Evolutionary conservation across 2,797 vertebrate species (phyloP).

Genomic region (Ctenopoma multispine): DNA sequence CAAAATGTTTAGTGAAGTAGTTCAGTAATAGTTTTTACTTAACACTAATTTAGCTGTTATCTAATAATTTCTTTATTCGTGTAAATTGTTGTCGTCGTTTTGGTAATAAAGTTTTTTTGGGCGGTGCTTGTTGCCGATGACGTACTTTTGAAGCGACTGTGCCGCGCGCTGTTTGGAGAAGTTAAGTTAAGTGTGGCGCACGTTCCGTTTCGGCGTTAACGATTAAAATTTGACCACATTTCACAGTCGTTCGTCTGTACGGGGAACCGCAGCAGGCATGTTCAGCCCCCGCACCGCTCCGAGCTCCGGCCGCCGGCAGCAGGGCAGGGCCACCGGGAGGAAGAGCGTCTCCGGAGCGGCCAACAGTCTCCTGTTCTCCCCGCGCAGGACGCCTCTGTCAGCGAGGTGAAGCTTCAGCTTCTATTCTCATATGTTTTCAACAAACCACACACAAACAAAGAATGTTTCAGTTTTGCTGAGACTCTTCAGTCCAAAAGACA

Average conservation of each 20-base stretch:
- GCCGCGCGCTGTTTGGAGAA: constrained; percentile 63
- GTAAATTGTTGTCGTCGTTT: too few relatives aligned
- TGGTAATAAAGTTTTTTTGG: constrained; percentile 11
- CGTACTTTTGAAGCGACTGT: constrained; percentile 57
- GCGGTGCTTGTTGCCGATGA: constrained; percentile 27
- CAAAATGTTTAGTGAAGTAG: too few relatives aligned
- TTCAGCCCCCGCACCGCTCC: constrained; percentile 77
- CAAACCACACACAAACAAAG: too few relatives aligned
- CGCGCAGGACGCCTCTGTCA: constrained; percentile 74
- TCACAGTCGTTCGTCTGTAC: not conserved
- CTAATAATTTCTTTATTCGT: too few relatives aligned
- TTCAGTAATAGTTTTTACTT: too few relatives aligned
- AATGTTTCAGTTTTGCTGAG: too few relatives aligned
- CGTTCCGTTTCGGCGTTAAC: not conserved
- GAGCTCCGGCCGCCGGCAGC: constrained; percentile 77
- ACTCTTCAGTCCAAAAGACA: too few relatives aligned
- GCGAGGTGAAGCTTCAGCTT: constrained; percentile 62
- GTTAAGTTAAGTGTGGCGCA: not conserved
- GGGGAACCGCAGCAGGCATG: constrained; percentile 61
- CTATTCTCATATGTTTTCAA: too few relatives aligned
- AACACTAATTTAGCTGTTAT: too few relatives aligned
- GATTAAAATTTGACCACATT: not conserved
- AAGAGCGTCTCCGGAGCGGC: constrained; percentile 71
- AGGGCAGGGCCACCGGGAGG: constrained; percentile 68
- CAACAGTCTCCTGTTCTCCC: constrained; percentile 77